Conservation (phyloP, 35 echinoderm and acorn worm genomes). For the Hemicentrotus pulcherrimus region DNA sequence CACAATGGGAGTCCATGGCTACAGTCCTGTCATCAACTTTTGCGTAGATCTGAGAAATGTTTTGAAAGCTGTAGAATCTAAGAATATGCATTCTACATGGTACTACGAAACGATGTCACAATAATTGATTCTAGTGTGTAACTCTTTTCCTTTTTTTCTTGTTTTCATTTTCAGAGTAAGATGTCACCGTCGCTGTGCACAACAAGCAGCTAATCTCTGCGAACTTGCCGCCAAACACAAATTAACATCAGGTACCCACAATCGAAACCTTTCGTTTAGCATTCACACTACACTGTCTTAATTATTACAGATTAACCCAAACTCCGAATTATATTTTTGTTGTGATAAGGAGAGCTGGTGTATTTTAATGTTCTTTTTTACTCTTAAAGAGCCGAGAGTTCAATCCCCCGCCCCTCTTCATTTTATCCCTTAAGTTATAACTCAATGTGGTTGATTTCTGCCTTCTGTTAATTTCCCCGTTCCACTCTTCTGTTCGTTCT, state of each 20-base stretch:
- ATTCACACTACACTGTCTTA: neutral
- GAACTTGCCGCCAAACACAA: conserved; percentile 30
- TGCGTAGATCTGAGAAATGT: no score
- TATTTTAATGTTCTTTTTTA: neutral
- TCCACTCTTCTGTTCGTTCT: no score
- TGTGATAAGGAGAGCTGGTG: neutral
- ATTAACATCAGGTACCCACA: neutral
- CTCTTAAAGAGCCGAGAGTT: neutral
- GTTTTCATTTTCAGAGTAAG: conserved; percentile 40
- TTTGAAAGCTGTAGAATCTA: no score
- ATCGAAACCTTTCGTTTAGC: neutral
- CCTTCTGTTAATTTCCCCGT: neutral
- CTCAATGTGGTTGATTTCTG: neutral
- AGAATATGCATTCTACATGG: no score
- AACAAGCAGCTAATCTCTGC: conserved; percentile 60
- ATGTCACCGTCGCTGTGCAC: conserved; percentile 68
- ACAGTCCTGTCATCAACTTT: no score
- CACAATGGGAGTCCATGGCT: neutral
- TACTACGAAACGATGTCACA: no score
- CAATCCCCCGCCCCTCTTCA: neutral
- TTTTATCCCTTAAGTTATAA: neutral
- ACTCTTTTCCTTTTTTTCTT: neutral
- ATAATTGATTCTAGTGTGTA: neutral
- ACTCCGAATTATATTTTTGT: neutral
- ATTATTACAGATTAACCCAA: neutral